Conservation (phyloP, 2,797 vertebrate genomes). For the Oreonectes daqikongensis region DNA sequence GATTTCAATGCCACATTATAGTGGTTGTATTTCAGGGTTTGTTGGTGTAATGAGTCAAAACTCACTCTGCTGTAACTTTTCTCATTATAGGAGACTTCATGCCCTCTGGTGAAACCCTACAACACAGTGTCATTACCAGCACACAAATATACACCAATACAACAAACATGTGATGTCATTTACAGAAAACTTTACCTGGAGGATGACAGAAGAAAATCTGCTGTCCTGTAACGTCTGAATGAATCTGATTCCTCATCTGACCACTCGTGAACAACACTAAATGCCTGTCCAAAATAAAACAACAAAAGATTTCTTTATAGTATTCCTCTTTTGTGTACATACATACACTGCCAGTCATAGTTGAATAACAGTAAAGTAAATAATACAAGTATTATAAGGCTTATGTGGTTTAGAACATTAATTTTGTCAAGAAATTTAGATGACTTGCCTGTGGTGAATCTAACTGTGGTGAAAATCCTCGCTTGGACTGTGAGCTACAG, state of each 20-base stretch:
- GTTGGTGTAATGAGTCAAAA: not conserved
- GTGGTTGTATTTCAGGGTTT: not conserved
- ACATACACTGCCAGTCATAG: too few species aligned
- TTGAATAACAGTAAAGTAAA: too few species aligned
- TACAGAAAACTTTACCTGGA: slow-evolving; percentile 65
- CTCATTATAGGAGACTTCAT: slow-evolving; percentile 67
- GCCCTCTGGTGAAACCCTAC: slow-evolving; percentile 66
- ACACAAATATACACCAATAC: not conserved
- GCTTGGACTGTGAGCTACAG: slow-evolving; percentile 64
- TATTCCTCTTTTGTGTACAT: not conserved
- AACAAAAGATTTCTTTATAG: not conserved
- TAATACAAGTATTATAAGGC: too few species aligned
- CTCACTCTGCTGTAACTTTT: slow-evolving; percentile 75
- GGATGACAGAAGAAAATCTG: slow-evolving; percentile 58
- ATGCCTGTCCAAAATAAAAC: slow-evolving; percentile 65
- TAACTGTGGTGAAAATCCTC: slow-evolving; percentile 53
- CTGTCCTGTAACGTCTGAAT: slow-evolving; percentile 56
- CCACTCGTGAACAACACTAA: slow-evolving; percentile 66
- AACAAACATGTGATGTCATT: not conserved
- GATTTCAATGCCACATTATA: not conserved
- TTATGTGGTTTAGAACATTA: too few species aligned
- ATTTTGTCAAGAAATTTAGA: too few species aligned
- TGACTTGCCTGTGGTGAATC: slow-evolving; percentile 68
- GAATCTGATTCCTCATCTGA: slow-evolving; percentile 69
- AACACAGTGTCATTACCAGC: not conserved